phyloP scores from a whole-genome alignment of 1,140 invertebrate genomes.

The Drosophila micromelanica region DNA sequence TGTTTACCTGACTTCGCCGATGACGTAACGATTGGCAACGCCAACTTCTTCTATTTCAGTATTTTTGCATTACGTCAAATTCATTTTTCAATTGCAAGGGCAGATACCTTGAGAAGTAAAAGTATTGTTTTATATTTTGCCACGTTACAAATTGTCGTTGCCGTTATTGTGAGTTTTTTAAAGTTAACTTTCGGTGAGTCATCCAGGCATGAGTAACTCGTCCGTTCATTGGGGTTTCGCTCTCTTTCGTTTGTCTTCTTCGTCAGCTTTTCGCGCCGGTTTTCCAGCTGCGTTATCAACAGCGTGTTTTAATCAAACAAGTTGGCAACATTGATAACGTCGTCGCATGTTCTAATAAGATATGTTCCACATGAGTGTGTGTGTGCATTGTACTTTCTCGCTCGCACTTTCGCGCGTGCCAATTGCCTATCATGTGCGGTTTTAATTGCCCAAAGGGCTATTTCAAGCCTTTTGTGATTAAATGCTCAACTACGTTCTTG shows the following conservation, averaged over 20 bases:
- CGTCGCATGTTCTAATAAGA: slow-evolving; percentile 11
- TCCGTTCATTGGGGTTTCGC: slow-evolving; percentile 4
- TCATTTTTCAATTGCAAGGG: slow-evolving; percentile 2
- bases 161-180: slow-evolving; percentile 6
- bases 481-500: slow-evolving; percentile 18
- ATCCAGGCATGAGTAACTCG: slow-evolving; percentile 28
- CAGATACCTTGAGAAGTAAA: background rate
- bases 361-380: background rate
- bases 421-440: background rate
- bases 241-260: slow-evolving; percentile 6
- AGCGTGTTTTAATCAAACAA: slow-evolving; percentile 41
- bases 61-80: background rate
- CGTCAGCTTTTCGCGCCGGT: slow-evolving; percentile 30
- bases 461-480: slow-evolving; percentile 11
- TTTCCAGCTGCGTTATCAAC: slow-evolving; percentile 38
- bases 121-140: slow-evolving; percentile 1
- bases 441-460: slow-evolving; percentile 18
- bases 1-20: slow-evolving; percentile 37
- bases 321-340: slow-evolving; percentile 42
- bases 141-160: slow-evolving; percentile 33
- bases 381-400: slow-evolving; percentile 1
- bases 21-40: slow-evolving; percentile 35
- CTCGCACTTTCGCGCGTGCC: slow-evolving; percentile 5
- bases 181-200: slow-evolving; percentile 30
- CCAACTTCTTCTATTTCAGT: slow-evolving; percentile 8